phyloP scores from a whole-genome alignment of 1,140 invertebrate species.

The Colletes latitarsis region DNA sequence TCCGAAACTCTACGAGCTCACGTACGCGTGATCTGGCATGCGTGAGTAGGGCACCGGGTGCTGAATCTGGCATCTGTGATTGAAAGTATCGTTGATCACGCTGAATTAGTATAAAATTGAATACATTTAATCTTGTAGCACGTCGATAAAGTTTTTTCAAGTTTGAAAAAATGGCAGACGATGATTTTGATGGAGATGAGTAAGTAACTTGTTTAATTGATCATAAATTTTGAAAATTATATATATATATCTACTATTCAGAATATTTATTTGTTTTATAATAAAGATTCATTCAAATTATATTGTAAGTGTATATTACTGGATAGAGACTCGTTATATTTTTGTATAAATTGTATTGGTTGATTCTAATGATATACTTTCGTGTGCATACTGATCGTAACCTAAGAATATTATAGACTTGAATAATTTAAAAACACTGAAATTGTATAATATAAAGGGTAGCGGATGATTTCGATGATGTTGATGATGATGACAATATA shows the following conservation, averaged over 20 bases:
- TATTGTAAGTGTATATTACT: neutral
- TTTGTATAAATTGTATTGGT: no score
- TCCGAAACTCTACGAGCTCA: no score
- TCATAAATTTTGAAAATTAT: constrained; percentile 28
- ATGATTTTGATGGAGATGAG: constrained; percentile 89
- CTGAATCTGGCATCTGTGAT: no score
- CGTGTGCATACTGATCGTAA: neutral
- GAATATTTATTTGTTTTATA: neutral
- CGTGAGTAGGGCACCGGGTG: no score
- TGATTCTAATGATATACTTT: neutral
- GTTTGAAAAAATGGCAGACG: constrained; percentile 85
- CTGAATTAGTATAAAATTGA: neutral
- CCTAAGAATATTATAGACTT: constrained; percentile 14
- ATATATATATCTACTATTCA: neutral
- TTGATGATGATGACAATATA: constrained; percentile 89
- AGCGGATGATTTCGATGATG: constrained; percentile 90
- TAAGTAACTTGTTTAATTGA: constrained; percentile 77
- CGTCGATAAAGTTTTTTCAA: neutral
- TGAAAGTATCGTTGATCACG: neutral
- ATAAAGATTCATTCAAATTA: neutral
- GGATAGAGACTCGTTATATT: no score
- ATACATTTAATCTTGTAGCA: neutral
- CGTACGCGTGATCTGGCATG: no score
- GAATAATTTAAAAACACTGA: neutral
- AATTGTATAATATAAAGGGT: constrained; percentile 75